Percentiles rank a stretch among this genome's conserved stretches.
Conservation (phyloP, 2,888 invertebrate species). For the Eilema sororculum region DNA sequence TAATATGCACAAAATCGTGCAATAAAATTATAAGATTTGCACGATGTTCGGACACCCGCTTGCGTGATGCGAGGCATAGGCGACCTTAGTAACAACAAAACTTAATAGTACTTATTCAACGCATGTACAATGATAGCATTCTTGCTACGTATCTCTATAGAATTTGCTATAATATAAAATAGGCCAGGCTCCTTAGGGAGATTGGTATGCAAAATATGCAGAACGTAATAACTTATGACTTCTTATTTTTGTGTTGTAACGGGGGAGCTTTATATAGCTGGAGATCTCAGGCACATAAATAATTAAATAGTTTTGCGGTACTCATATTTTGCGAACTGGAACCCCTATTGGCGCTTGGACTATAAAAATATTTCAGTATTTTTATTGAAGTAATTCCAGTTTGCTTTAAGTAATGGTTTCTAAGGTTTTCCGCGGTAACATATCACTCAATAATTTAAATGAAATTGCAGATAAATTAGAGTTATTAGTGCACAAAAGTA, state of each 20-base stretch:
- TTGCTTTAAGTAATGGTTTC: not conserved
- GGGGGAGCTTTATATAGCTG: not conserved
- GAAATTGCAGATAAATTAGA: not conserved
- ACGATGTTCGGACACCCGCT: no score
- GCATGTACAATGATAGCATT: not conserved
- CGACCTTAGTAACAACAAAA: conserved; percentile 21
- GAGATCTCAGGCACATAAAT: not conserved
- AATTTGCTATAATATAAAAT: conserved; percentile 18
- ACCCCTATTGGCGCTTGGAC: not conserved
- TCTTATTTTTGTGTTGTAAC: not conserved
- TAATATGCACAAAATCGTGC: no score
- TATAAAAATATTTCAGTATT: conserved; percentile 12
- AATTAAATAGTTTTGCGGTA: not conserved
- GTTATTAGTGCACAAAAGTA: not conserved
- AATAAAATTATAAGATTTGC: no score
- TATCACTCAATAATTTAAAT: not conserved
- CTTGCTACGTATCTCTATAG: conserved; percentile 22
- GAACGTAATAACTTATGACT: not conserved
- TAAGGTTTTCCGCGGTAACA: not conserved
- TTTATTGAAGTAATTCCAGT: conserved; percentile 8
- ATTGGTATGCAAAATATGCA: not conserved
- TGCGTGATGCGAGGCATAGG: no score
- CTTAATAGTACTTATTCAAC: conserved; percentile 36
- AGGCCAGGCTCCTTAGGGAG: not conserved
- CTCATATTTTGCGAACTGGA: not conserved